phyloP scores from a whole-genome alignment of 2,113 vertebrate species.

The Phaetusa simplex region DNA sequence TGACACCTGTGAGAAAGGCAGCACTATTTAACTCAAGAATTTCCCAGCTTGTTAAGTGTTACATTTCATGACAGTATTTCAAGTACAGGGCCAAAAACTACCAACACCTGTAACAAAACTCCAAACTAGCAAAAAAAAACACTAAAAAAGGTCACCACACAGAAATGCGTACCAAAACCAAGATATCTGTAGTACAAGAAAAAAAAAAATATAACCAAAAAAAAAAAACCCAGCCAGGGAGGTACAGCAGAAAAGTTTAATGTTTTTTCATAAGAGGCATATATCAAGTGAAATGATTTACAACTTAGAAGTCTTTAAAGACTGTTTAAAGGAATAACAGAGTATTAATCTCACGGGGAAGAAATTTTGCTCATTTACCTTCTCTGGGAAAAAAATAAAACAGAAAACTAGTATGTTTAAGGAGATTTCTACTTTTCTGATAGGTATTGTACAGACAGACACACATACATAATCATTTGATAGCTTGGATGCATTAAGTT shows the following conservation, averaged over 20 bases:
- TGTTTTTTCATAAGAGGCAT: neutral
- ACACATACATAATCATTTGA: neutral
- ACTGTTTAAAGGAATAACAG: neutral
- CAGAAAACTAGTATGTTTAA: neutral
- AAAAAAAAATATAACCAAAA: neutral
- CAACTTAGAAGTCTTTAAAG: neutral
- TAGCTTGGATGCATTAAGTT: neutral
- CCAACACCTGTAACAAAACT: neutral
- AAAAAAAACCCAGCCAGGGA: neutral
- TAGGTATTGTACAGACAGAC: neutral
- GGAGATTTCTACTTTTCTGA: neutral
- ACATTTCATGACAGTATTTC: neutral
- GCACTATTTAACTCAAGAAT: neutral
- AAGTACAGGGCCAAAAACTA: neutral
- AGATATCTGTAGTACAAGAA: neutral
- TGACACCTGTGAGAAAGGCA: slow-evolving; percentile 27
- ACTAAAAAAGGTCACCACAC: neutral
- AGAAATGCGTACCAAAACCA: neutral
- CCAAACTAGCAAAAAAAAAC: neutral
- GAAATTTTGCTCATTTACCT: neutral
- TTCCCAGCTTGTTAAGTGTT: slow-evolving; percentile 9
- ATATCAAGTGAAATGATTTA: neutral
- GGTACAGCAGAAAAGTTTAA: neutral
- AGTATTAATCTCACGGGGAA: neutral
- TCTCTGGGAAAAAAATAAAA: neutral